Evolutionary conservation across 2,797 vertebrate genomes (phyloP).

Genomic region (Argya squamiceps): DNA sequence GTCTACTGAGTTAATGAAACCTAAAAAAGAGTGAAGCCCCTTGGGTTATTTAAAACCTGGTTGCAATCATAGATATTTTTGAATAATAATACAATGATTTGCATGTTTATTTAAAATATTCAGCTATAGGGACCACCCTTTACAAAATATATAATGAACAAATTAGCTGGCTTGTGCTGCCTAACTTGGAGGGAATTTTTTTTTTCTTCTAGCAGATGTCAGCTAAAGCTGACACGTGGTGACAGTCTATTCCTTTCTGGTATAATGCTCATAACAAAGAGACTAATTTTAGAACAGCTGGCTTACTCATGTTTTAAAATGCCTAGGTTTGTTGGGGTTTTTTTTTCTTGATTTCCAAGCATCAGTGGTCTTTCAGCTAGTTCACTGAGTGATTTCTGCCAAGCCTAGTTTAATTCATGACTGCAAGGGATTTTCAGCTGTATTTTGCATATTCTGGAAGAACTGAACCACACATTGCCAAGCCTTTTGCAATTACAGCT

Average conservation of each 20-base stretch:
- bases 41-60: slow-evolving; percentile 74
- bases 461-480: neutral
- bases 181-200: neutral
- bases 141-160: slow-evolving; percentile 63
- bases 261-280: neutral
- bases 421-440: neutral
- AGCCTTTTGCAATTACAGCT: neutral
- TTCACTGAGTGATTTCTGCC: neutral
- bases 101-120: slow-evolving; percentile 76
- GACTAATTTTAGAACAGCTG: slow-evolving; percentile 36
- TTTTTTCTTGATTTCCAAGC: neutral
- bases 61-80: slow-evolving; percentile 71
- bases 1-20: slow-evolving; percentile 49
- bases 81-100: slow-evolving; percentile 76
- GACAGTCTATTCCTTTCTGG: slow-evolving; percentile 18
- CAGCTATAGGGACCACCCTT: slow-evolving; percentile 57
- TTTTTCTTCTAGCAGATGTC: slow-evolving; percentile 27
- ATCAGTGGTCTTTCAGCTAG: neutral
- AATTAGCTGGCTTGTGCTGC: slow-evolving; percentile 35
- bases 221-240: slow-evolving; percentile 52
- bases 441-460: neutral
- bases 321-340: neutral
- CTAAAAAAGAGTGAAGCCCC: slow-evolving; percentile 29
- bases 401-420: neutral
- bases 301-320: neutral